Percentiles rank a stretch among this genome's conserved stretches.
phyloP scores from a whole-genome alignment of 2,113 vertebrate genomes.

The Paraplagusia blochii region DNA sequence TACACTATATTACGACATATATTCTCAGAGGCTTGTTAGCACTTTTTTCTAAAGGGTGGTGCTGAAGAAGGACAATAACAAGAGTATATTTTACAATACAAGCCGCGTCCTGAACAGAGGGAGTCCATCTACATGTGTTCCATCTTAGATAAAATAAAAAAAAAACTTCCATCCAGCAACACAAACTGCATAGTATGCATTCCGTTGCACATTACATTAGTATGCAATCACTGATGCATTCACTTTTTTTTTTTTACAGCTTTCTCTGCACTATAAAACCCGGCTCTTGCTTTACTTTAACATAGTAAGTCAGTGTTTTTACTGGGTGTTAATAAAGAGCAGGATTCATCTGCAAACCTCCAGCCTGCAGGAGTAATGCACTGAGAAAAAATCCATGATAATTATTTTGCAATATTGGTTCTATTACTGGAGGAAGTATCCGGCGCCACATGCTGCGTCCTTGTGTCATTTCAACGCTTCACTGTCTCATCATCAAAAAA shows the following conservation, averaged over 20 bases:
- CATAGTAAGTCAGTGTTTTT: conserved; percentile 60
- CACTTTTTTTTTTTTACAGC: conserved; percentile 65
- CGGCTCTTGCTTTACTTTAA: conserved; percentile 63
- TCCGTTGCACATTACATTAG: conserved; percentile 59
- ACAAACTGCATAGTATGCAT: conserved; percentile 38
- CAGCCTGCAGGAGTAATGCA: conserved; percentile 71
- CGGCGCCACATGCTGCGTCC: conserved; percentile 58
- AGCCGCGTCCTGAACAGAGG: neutral
- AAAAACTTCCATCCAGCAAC: conserved; percentile 32
- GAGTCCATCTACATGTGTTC: conserved; percentile 11
- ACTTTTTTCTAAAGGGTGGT: too few species aligned
- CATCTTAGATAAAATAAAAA: conserved; percentile 29
- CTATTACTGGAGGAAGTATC: conserved; percentile 69
- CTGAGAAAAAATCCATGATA: conserved; percentile 72
- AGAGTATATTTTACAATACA: neutral
- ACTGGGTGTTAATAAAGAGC: conserved; percentile 73
- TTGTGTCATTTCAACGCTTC: conserved; percentile 50
- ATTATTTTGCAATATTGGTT: conserved; percentile 76
- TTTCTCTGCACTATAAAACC: conserved; percentile 63
- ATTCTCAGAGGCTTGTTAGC: too few species aligned
- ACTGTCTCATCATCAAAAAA: conserved; percentile 25
- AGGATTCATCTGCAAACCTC: conserved; percentile 65
- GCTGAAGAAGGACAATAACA: neutral
- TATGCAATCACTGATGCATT: conserved; percentile 65
- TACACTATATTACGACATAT: too few species aligned